phyloP scores from a whole-genome alignment of 2,113 vertebrate species.

The Daubentonia madagascariensis region DNA sequence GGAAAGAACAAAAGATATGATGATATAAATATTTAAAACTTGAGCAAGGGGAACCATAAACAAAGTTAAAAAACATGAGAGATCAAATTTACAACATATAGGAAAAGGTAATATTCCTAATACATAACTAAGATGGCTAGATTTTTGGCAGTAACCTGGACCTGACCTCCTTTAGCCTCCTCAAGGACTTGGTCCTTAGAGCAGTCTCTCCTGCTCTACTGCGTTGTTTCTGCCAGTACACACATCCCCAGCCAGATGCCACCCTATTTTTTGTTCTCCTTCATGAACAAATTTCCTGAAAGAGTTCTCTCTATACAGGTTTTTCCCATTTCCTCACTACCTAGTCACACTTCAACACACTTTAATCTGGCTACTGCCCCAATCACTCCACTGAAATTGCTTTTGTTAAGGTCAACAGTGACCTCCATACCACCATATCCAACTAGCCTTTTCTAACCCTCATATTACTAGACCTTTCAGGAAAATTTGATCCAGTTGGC shows the following conservation, averaged over 20 bases:
- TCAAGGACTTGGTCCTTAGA: not conserved
- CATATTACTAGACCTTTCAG: not conserved
- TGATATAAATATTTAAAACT: not conserved
- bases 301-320: not conserved
- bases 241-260: not conserved
- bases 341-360: not conserved
- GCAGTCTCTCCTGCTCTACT: not conserved
- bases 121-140: not conserved
- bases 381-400: not conserved
- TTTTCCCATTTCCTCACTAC: not conserved
- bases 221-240: not conserved
- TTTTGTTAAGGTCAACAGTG: not conserved
- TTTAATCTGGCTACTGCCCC: not conserved
- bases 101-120: not conserved
- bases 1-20: not conserved
- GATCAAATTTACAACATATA: not conserved
- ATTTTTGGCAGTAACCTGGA: not conserved
- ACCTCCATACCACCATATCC: not conserved
- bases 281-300: not conserved
- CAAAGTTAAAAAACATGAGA: not conserved
- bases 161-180: not conserved
- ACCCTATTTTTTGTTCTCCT: not conserved
- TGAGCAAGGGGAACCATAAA: not conserved
- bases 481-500: not conserved
- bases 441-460: not conserved